Evolutionary conservation across 2,113 vertebrate species (phyloP).

Genomic region (Hemichromis elongatus): DNA sequence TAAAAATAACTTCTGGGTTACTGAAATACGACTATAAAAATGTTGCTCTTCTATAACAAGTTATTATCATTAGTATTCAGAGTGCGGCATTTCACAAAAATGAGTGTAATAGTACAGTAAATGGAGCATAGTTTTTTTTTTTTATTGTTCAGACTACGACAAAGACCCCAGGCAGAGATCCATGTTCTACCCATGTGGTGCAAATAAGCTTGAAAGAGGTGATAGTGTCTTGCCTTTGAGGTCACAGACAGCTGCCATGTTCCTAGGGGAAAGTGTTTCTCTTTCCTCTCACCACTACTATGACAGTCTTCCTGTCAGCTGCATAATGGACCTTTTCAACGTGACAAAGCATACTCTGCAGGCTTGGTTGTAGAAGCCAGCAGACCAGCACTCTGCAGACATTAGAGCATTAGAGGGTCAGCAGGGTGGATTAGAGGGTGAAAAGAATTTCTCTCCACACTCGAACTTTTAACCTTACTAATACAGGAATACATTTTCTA

Average conservation of each 20-base stretch:
- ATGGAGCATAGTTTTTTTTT: background rate
- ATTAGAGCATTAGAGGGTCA: background rate
- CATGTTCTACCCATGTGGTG: background rate
- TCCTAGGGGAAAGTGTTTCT: slow-evolving; percentile 6
- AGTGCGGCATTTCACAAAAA: background rate
- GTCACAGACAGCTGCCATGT: slow-evolving; percentile 20
- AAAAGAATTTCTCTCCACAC: background rate
- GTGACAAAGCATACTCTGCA: background rate
- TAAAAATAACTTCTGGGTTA: background rate
- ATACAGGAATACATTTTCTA: background rate
- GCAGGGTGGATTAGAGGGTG: background rate
- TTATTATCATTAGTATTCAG: background rate
- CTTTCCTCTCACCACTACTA: background rate
- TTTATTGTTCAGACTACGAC: background rate
- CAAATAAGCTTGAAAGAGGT: slow-evolving; percentile 21
- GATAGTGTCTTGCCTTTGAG: slow-evolving; percentile 13
- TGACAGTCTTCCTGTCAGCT: background rate
- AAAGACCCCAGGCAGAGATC: background rate
- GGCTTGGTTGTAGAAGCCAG: background rate
- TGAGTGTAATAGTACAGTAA: background rate
- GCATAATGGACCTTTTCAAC: slow-evolving; percentile 4
- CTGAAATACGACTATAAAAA: no score
- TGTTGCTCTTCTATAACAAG: background rate
- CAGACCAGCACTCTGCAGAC: background rate
- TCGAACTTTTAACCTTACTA: background rate